These are phyloP conservation scores for Nycticryphes semicollaris DNA, from an alignment of 2,113 vertebrate species.

Conservation along the genomic window DNA sequence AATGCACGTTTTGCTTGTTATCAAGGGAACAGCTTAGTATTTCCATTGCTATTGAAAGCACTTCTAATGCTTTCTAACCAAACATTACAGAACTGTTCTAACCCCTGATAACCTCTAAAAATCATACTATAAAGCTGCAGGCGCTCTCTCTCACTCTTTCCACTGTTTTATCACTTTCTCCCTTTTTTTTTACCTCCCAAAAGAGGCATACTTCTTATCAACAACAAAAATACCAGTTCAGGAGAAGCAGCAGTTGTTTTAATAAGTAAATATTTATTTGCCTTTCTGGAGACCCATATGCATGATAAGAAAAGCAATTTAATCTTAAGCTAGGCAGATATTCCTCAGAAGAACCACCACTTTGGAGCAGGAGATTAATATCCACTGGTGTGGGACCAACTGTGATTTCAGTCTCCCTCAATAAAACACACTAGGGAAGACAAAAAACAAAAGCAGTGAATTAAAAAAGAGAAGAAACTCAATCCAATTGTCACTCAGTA, in stretches of 20 bases:
- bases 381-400: neutral
- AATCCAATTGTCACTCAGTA: neutral
- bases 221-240: constrained; percentile 18
- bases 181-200: neutral
- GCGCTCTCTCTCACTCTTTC: neutral
- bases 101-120: constrained; percentile 52
- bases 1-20: constrained; percentile 4
- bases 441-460: neutral
- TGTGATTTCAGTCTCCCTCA: neutral
- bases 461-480: neutral
- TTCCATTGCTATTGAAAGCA: neutral
- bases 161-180: constrained; percentile 12
- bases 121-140: constrained; percentile 29
- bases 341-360: neutral
- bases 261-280: constrained; percentile 57
- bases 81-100: constrained; percentile 38
- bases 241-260: constrained; percentile 19
- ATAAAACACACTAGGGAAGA: neutral
- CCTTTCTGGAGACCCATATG: neutral
- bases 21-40: neutral
- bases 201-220: constrained; percentile 40
- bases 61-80: constrained; percentile 57
- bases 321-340: constrained; percentile 3
- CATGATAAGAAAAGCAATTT: constrained; percentile 45
- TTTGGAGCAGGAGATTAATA: constrained; percentile 19